phyloP scores from a whole-genome alignment of 2,113 vertebrate genomes.

The Cottus gobio region DNA sequence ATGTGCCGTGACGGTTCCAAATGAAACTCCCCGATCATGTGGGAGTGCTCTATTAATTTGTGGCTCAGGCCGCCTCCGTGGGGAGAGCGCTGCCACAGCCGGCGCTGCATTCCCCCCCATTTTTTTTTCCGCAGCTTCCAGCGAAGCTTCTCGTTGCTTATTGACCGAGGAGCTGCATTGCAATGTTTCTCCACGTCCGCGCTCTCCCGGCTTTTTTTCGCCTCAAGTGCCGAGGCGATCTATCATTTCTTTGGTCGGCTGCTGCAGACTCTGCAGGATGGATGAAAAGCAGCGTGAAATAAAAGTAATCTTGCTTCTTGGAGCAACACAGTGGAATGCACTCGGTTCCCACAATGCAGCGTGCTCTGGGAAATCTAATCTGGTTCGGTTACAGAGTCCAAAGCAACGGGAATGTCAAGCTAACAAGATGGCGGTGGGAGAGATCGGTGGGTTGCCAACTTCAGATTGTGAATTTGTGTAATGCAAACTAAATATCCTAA shows the following conservation, averaged over 20 bases:
- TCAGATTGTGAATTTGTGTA: neutral
- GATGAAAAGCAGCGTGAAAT: slow-evolving; percentile 69
- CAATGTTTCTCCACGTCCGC: slow-evolving; percentile 55
- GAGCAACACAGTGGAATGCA: slow-evolving; percentile 57
- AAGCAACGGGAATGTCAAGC: slow-evolving; percentile 30
- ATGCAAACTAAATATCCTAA: neutral
- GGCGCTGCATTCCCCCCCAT: slow-evolving; percentile 7
- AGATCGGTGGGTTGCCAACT: neutral
- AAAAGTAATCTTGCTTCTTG: slow-evolving; percentile 69
- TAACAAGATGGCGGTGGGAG: slow-evolving; percentile 16
- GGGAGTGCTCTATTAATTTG: slow-evolving; percentile 80
- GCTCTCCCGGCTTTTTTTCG: slow-evolving; percentile 24
- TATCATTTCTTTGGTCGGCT: slow-evolving; percentile 59
- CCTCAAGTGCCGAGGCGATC: slow-evolving; percentile 59
- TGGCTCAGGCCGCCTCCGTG: slow-evolving; percentile 65
- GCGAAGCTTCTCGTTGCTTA: slow-evolving; percentile 59
- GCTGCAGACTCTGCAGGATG: slow-evolving; percentile 44
- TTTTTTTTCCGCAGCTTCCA: slow-evolving; percentile 55
- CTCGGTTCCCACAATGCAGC: slow-evolving; percentile 35
- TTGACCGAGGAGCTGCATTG: slow-evolving; percentile 60
- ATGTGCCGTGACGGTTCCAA: slow-evolving; percentile 78
- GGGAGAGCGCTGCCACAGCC: slow-evolving; percentile 63
- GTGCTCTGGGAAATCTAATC: slow-evolving; percentile 62
- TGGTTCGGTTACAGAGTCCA: slow-evolving; percentile 22
- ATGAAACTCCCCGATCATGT: slow-evolving; percentile 74